These are phyloP conservation scores for Lasius fuliginosus DNA, from an alignment of 2,888 invertebrate species.

Conservation along the genomic window DNA sequence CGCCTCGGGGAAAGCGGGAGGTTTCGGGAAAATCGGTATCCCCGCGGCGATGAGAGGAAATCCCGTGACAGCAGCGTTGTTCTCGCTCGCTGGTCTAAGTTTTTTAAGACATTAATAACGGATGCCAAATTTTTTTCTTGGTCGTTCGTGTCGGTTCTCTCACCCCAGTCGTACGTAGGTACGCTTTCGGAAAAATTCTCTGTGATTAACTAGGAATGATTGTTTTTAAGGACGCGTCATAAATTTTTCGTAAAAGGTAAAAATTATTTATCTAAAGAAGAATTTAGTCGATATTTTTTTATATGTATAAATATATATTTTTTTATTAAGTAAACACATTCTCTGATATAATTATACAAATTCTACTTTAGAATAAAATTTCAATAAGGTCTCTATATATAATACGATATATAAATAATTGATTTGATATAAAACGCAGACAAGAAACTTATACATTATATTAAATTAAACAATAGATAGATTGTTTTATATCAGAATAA, in stretches of 20 bases:
- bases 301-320: background rate
- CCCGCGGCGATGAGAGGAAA: conserved; percentile 19
- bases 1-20: background rate
- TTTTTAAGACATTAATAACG: conserved; percentile 26
- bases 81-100: background rate
- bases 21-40: conserved; percentile 33
- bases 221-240: background rate
- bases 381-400: background rate
- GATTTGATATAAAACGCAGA: background rate
- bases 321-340: background rate
- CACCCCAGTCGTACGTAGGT: background rate
- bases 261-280: background rate
- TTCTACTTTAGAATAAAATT: background rate
- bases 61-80: background rate
- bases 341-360: background rate
- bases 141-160: background rate
- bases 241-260: background rate
- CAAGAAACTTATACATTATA: background rate
- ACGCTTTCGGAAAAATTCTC: background rate
- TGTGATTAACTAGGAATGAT: background rate
- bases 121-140: background rate
- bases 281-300: background rate
- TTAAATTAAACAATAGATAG: background rate
- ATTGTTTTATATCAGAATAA: background rate
- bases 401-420: background rate